These are phyloP conservation scores for Alces alces DNA, from an alignment of 2,113 vertebrate genomes.

Conservation along the genomic window DNA sequence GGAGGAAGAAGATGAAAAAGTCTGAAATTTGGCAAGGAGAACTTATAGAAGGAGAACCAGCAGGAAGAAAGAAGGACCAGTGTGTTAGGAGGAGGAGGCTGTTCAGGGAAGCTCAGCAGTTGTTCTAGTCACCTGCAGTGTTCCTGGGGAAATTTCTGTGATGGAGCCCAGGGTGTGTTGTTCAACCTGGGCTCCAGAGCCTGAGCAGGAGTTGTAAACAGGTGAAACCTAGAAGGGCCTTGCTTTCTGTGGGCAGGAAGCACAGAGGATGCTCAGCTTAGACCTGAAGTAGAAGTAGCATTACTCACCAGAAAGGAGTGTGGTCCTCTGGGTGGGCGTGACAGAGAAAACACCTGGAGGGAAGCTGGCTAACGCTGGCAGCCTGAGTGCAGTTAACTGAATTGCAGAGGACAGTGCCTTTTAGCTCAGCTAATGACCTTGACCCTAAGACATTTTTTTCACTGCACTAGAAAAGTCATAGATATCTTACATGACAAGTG, in stretches of 20 bases:
- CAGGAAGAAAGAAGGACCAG: background rate
- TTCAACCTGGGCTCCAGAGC: background rate
- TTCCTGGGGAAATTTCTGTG: background rate
- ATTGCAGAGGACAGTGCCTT: background rate
- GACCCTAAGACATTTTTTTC: background rate
- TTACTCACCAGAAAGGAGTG: background rate
- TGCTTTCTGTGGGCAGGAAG: background rate
- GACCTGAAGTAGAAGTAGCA: background rate
- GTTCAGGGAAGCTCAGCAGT: background rate
- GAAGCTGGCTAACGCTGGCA: background rate
- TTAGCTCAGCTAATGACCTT: background rate
- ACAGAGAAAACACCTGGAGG: no score
- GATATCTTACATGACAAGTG: background rate
- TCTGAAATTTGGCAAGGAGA: background rate
- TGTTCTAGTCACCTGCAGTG: background rate
- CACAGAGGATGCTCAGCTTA: background rate
- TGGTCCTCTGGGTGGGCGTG: background rate
- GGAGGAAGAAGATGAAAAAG: background rate
- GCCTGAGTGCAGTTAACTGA: background rate
- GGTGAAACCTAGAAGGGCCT: background rate
- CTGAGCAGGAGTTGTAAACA: background rate
- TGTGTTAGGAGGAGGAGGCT: background rate
- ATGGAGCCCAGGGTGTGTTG: no score
- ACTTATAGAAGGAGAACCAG: background rate
- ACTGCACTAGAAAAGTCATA: background rate